Base-by-base conservation (phyloP, 2,888 invertebrate genomes). In the Drosophila peninsularis region DNA sequence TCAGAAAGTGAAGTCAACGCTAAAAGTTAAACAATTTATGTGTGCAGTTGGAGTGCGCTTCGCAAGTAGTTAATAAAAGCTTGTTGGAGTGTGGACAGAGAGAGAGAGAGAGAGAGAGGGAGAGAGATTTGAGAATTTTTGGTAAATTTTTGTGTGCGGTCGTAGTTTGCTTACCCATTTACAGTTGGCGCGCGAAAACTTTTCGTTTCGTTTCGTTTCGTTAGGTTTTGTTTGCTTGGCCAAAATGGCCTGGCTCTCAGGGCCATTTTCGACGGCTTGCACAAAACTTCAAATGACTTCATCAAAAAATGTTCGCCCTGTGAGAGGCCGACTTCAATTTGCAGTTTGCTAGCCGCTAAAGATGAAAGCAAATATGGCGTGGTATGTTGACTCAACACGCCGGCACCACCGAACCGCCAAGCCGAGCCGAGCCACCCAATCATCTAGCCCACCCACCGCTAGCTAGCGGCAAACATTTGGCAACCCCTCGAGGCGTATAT, bases 221-320 rank as follows among this genome's bases (percentile, higher is more conserved):
- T 65, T 73, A 49, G 56, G 17, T 58, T 75, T 69, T 56, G 57
- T 65, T 73, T 53, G 49, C 52, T 41, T 37, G 58, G 57, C 52
- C 44, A 64, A 75, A 71, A 77, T 49, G 66, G 47, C 32, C 49
- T 41, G 66, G 47, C 50, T 36, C 50, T 62, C 13, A 17, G 34
- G 30, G 62, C 30, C 47, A 70, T 57, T 76, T 78, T 69, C 39
- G 55, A 56, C 67, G 77, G 82, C 81, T 82, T 82, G 71, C 81
- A 77, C 70, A 75, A 82, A 82, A 80, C 82, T 82, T 82, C 63
- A 82, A 82, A 82, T 83, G 62, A 75, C 56, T 75, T 80, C 78
- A 80, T 84, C 82, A 83, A 78, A 75, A 82, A 47, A 54, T 65
- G 47, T 65, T 62, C 62, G 50, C 53, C 39, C 36, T 7, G 17